phyloP scores from a whole-genome alignment of 2,113 vertebrate species.

The Calidris pygmaea region DNA sequence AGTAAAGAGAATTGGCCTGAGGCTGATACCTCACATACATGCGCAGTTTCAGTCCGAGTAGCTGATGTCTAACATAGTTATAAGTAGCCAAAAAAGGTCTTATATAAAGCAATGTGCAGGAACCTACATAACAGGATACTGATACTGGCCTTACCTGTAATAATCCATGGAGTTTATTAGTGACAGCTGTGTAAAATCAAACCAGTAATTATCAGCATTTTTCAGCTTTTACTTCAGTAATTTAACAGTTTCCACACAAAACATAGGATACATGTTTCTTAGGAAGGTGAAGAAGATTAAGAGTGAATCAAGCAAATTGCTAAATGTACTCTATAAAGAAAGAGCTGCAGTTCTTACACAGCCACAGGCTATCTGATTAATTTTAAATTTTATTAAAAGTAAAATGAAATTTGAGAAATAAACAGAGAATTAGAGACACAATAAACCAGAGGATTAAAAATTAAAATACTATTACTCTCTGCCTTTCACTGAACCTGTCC shows the following conservation, averaged over 20 bases:
- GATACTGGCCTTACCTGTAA: not conserved
- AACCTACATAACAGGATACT: not conserved
- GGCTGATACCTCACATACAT: not conserved
- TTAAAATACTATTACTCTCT: conserved; percentile 4
- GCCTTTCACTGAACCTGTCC: not conserved
- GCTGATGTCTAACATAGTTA: not conserved
- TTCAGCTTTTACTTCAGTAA: not conserved
- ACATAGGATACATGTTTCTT: not conserved
- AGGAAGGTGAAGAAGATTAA: not conserved
- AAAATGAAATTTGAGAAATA: conserved; percentile 5
- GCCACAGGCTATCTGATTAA: not conserved
- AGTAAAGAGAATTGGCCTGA: not conserved
- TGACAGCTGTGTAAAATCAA: not conserved
- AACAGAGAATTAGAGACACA: not conserved
- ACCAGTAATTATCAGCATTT: not conserved
- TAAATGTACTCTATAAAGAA: not conserved
- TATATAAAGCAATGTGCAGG: not conserved
- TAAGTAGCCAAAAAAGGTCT: not conserved
- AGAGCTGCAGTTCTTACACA: not conserved
- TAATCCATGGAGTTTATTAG: not conserved
- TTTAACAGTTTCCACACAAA: not conserved
- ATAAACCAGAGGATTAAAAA: not conserved
- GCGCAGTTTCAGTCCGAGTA: not conserved
- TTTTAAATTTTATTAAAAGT: not conserved
- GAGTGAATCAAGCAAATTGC: not conserved